Conservation (phyloP, 2,113 vertebrate genomes). For the Pseudorasbora parva region DNA sequence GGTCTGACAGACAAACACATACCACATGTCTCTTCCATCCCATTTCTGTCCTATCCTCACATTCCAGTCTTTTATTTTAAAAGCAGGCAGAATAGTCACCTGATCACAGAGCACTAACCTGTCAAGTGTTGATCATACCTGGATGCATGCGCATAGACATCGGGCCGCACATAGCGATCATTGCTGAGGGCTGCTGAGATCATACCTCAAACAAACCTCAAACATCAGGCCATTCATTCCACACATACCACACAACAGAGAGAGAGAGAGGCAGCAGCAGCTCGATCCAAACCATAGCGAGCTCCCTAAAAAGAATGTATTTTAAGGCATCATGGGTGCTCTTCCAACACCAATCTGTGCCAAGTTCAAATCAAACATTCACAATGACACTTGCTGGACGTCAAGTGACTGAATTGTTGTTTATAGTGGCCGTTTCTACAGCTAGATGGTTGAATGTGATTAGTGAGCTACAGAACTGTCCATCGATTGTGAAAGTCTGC, state of each 20-base stretch:
- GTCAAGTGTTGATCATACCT: slow-evolving; percentile 2
- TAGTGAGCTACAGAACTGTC: neutral
- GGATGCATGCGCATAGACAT: neutral
- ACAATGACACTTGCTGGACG: neutral
- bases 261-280: neutral
- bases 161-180: neutral
- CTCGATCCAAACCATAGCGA: neutral
- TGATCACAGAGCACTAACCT: neutral
- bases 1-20: slow-evolving; percentile 24
- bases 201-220: slow-evolving; percentile 24
- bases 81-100: neutral
- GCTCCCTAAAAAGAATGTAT: neutral
- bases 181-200: slow-evolving; percentile 2
- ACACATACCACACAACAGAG: slow-evolving; percentile 19
- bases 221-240: slow-evolving; percentile 17
- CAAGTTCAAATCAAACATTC: neutral
- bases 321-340: neutral
- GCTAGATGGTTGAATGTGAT: neutral
- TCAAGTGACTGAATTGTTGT: neutral
- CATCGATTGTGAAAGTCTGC: neutral
- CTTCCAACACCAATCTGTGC: neutral
- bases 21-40: slow-evolving; percentile 8
- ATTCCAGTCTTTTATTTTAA: neutral
- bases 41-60: neutral
- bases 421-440: neutral